Evolutionary conservation across 2,797 vertebrate species (phyloP).

Genomic region (Hipposideros larvatus): DNA sequence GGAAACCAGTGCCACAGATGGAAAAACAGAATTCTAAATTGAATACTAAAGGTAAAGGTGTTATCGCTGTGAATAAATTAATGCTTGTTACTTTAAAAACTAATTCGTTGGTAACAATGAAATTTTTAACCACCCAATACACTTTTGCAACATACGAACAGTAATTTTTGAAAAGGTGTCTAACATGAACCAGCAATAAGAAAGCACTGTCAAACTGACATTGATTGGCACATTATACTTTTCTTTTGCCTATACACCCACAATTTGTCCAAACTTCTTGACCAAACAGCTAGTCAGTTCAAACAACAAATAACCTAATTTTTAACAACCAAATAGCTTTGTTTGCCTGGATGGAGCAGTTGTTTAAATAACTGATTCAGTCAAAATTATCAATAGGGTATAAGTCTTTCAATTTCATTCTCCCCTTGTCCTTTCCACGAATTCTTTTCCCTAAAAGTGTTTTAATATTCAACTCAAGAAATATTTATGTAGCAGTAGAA

Average conservation of each 20-base stretch:
- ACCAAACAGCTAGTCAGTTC: neutral
- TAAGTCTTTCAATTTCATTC: constrained; percentile 53
- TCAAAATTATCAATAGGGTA: constrained; percentile 50
- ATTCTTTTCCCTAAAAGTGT: neutral
- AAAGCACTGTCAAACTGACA: neutral
- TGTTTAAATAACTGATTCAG: constrained; percentile 71
- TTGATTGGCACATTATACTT: neutral
- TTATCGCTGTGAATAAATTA: neutral
- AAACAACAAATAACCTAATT: constrained; percentile 52
- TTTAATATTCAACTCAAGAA: constrained; percentile 46
- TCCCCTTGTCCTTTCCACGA: constrained; percentile 30
- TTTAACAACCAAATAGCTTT: constrained; percentile 58
- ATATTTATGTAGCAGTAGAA: constrained; percentile 11
- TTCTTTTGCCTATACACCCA: constrained; percentile 9
- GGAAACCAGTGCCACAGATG: neutral
- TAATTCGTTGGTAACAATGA: constrained; percentile 17
- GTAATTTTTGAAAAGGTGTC: neutral
- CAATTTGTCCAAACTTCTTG: neutral
- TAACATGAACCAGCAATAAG: neutral
- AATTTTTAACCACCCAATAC: neutral
- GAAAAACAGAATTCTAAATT: neutral
- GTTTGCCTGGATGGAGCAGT: neutral
- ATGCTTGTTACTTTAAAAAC: neutral
- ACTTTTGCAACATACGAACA: neutral
- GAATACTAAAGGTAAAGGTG: neutral